Evolutionary conservation across 2,113 vertebrate genomes (phyloP).

Genomic region (Nothoprocta perdicaria): DNA sequence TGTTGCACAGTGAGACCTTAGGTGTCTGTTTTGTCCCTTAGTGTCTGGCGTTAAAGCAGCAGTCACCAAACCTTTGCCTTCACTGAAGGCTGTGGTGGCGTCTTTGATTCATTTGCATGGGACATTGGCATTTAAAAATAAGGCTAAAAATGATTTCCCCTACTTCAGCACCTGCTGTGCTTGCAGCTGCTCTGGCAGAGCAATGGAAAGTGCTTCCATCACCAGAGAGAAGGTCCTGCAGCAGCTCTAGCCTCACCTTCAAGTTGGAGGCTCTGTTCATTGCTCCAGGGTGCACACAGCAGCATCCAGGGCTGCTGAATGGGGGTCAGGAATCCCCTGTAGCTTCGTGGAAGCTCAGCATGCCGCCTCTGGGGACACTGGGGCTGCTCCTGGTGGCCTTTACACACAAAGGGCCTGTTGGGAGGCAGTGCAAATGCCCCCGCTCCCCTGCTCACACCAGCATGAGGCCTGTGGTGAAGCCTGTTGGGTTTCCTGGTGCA

Average conservation of each 20-base stretch:
- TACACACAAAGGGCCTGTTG: not conserved
- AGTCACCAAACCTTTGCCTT: not conserved
- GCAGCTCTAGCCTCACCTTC: not conserved
- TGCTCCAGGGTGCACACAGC: not conserved
- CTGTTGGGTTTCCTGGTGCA: not conserved
- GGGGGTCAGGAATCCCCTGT: not conserved
- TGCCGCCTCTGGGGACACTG: not conserved
- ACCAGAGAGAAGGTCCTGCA: not conserved
- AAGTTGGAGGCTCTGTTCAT: not conserved
- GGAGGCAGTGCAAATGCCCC: not conserved
- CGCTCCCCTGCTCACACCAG: too few relatives aligned
- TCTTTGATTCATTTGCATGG: not conserved
- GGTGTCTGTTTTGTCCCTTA: not conserved
- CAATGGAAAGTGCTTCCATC: not conserved
- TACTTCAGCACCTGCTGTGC: not conserved
- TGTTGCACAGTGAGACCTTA: not conserved
- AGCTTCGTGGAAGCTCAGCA: accelerated
- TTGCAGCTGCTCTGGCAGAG: not conserved
- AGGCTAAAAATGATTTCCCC: not conserved
- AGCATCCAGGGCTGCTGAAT: not conserved
- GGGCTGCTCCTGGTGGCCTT: not conserved
- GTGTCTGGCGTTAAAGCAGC: not conserved
- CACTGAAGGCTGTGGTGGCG: not conserved
- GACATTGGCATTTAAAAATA: not conserved
- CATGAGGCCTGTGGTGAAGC: not conserved